Base-by-base conservation (phyloP, 2,888 invertebrate genomes). In the Hedychridium roseum region DNA sequence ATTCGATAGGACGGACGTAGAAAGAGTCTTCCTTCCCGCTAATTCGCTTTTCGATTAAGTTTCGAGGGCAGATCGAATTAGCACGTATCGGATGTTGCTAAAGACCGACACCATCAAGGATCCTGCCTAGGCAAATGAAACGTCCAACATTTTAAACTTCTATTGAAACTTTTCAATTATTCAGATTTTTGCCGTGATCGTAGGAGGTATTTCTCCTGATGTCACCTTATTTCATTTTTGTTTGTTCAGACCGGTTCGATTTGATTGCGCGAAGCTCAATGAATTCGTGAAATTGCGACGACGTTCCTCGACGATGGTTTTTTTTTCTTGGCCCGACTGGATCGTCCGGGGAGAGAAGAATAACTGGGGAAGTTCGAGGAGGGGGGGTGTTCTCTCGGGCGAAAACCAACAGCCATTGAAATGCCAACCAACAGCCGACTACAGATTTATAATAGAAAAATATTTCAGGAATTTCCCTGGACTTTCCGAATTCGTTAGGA, bases 211-310 rank as follows among this genome's bases (percentile, higher is more conserved):
- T n/a, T n/a, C n/a, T n/a, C 35, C 12, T 27, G 3, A 27, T 7
- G n/a, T 11, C 3, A 2, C 27, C 27, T 27, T 4, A 27, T 11
- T 27, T 27, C 6, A 3, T 11, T 17, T 12, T 1, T n/a, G 35
- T 11, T n/a, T n/a, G n/a, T n/a, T n/a, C n/a, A n/a, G n/a, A n/a
- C n/a, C n/a, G n/a, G n/a, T n/a, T n/a, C 50, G 38, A 54, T 60
- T 48, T 57, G 59, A 66, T 64, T 59, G 57, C 52, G 38, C 41
- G 37, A 26, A 49, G 31, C 39, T 43, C 52, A 64, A 54, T 59
- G 51, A 60, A 59, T 54, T 63, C 57, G 49, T 59, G 54, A 56
- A 56, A 50, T 52, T 45, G 45, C 39, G 38, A 34, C 42, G 28
- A 43, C 39, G 12, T 23, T 35, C 28, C 14, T 9, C 1, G 15